Conservation (phyloP, 2,797 vertebrate genomes). For the Chiroxiphia lanceolata region DNA sequence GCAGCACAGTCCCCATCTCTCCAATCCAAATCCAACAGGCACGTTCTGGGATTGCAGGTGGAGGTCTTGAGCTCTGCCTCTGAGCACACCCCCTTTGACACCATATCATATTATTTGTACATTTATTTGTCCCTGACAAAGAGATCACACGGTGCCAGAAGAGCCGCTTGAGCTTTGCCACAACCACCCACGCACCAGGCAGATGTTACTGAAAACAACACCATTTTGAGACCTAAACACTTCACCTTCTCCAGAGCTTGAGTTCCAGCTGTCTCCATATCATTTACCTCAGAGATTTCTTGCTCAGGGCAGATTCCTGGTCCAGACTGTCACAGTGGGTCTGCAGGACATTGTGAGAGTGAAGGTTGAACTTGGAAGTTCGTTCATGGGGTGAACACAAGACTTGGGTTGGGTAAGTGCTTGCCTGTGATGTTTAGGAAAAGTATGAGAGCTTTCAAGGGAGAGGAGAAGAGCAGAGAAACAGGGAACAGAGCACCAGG, state of each 20-base stretch:
- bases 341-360: neutral
- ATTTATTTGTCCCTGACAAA: neutral
- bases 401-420: neutral
- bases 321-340: neutral
- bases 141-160: accelerated
- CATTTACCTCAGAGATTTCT: neutral
- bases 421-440: neutral
- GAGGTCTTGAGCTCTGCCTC: neutral
- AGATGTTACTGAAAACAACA: neutral
- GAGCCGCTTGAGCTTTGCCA: neutral
- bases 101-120: accelerated
- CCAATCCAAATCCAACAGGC: accelerated
- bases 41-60: neutral
- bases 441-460: neutral
- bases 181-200: neutral
- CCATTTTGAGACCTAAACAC: neutral
- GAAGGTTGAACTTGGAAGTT: neutral
- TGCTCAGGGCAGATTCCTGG: neutral
- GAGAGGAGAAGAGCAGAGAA: neutral
- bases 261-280: neutral
- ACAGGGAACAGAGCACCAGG: neutral
- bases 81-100: neutral
- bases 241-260: neutral
- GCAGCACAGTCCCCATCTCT: neutral
- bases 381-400: neutral